Base-by-base conservation (phyloP, 1,140 invertebrate genomes). In the Maconellicoccus hirsutus region DNA sequence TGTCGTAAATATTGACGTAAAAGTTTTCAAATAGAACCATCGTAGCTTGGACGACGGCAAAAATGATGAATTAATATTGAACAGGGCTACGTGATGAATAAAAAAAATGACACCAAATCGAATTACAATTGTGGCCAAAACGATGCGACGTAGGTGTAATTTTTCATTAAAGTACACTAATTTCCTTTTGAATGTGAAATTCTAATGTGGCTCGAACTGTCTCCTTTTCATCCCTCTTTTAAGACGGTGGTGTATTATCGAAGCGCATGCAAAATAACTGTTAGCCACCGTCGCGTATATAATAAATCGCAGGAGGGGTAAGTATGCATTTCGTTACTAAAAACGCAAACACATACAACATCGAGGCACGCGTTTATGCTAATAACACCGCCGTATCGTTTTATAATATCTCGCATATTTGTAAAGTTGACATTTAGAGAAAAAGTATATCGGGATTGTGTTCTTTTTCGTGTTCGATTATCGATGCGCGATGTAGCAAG, bases 311-410 rank as follows among this genome's bases (percentile, higher is more conserved):
- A 66, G 61, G 25, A 66, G 61, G 61, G 61, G 61, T 66, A 23
- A 66, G 61, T 66, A 66, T 66, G 61, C 61, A 66, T 66, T 66
- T 66, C 61, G 61, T 66, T 66, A 66, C 61, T 66, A 66, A 66
- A 66, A 66, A 66, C 61, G 61, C 61, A 66, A 66, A 66, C 61
- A 66, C 61, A 66, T 66, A 66, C 19, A 23, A 66, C 61, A 66
- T 66, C 22, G 61, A 23, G 61, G 25, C 61, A 66, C 61, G 61
- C 61, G 61, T 66, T 66, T 66, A 66, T 66, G 61, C 61, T 66
- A 66, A 66, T 66, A 66, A 26, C 25, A 66, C 61, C 16, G 21
- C 21, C 61, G 8, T 66, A 66, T 26, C 61, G 42, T 52, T 52
- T 52, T 52, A 66, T 66, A 66, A 66, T 66, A 66, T 66, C 61